Evolutionary conservation across 2,888 invertebrate species (phyloP).

Genomic region (Ormyrus labotus): DNA sequence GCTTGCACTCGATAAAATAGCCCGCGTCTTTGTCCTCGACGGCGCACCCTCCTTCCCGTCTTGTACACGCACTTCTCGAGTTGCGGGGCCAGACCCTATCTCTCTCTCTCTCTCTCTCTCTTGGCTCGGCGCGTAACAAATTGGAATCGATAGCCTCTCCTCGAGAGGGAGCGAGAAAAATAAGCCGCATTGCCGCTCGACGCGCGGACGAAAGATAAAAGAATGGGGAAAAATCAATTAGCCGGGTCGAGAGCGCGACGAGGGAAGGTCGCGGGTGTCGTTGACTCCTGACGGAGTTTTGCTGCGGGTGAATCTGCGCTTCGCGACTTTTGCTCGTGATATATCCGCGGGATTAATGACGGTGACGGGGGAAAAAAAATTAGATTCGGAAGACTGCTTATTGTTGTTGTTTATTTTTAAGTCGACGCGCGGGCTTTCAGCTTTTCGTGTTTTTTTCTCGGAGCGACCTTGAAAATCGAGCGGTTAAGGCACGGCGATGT

Average conservation of each 20-base stretch:
- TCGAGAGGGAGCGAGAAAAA: conserved; percentile 15
- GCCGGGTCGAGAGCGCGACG: background rate
- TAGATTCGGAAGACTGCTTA: background rate
- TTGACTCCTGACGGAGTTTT: conserved; percentile 7
- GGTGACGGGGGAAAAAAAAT: background rate
- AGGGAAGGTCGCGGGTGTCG: conserved; percentile 8
- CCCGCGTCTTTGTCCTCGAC: no score
- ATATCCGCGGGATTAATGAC: background rate
- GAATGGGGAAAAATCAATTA: conserved; percentile 37
- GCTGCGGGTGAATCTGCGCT: background rate
- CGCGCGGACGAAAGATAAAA: background rate
- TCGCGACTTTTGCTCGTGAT: background rate
- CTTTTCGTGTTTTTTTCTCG: no score
- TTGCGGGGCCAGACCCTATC: no score
- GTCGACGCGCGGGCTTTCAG: background rate
- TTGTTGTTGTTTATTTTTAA: background rate
- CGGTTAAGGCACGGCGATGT: no score
- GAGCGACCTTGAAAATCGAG: no score
- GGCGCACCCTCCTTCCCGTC: no score
- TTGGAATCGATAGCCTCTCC: conserved; percentile 43
- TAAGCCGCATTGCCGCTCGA: background rate
- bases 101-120: background rate
- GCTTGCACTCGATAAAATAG: no score
- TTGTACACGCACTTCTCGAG: no score
- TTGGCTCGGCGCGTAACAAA: conserved; percentile 18